phyloP scores from a whole-genome alignment of 2,888 invertebrate species.

The Cyclophora albipunctata region DNA sequence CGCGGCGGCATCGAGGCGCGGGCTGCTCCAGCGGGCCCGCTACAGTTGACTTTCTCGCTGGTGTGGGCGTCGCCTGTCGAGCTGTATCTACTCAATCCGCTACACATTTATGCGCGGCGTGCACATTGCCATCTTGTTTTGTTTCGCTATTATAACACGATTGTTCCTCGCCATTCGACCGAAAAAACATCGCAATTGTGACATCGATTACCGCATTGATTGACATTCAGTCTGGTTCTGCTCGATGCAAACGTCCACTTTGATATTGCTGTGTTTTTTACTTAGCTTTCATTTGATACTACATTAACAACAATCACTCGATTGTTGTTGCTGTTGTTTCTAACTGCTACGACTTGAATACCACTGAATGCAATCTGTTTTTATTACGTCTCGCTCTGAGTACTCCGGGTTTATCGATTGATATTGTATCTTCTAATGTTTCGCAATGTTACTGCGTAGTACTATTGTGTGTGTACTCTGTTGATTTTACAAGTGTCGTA shows the following conservation, averaged over 20 bases:
- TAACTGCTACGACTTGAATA: too few relatives aligned
- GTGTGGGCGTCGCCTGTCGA: slow-evolving; percentile 52
- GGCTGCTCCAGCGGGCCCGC: neutral
- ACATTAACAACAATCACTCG: too few relatives aligned
- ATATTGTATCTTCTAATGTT: too few relatives aligned
- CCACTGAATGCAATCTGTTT: too few relatives aligned
- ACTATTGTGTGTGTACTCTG: neutral
- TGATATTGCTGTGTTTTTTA: slow-evolving; percentile 9
- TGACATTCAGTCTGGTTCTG: slow-evolving; percentile 37
- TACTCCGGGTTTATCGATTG: too few relatives aligned
- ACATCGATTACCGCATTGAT: slow-evolving; percentile 38
- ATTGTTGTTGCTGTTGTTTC: too few relatives aligned
- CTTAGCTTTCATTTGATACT: neutral
- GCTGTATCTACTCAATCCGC: slow-evolving; percentile 1
- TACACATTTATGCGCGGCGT: slow-evolving; percentile 8
- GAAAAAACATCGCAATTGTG: slow-evolving; percentile 25
- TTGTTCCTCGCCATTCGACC: slow-evolving; percentile 43
- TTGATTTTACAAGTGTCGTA: too few relatives aligned
- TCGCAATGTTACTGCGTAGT: neutral
- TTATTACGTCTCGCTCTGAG: too few relatives aligned
- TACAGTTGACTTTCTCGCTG: slow-evolving; percentile 41
- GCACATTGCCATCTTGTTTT: slow-evolving; percentile 39
- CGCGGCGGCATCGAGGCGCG: slow-evolving; percentile 1
- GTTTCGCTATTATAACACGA: slow-evolving; percentile 39
- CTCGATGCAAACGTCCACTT: too few relatives aligned